phyloP scores from a whole-genome alignment of 2,797 vertebrate species.

The Phoebastria nigripes region DNA sequence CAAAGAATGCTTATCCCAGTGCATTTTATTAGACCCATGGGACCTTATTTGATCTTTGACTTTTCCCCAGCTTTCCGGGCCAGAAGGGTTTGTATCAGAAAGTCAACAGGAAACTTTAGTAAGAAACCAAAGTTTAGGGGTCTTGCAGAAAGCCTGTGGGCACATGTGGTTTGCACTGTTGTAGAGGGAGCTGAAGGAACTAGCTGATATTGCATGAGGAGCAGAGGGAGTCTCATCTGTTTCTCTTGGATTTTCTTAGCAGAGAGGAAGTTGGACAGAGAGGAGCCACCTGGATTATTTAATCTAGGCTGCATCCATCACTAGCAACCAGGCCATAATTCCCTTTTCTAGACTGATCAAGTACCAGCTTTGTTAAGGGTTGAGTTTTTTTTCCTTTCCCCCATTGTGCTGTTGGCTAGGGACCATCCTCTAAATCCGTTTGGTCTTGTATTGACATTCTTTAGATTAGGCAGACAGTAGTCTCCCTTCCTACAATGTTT shows the following conservation, averaged over 20 bases:
- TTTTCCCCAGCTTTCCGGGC: not conserved
- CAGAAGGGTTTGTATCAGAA: not conserved
- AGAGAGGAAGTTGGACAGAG: not conserved
- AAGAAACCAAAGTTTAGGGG: not conserved
- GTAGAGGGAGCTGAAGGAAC: not conserved
- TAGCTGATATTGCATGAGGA: not conserved
- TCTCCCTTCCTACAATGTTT: not conserved
- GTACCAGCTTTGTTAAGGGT: not conserved
- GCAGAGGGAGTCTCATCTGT: not conserved
- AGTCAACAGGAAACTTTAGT: not conserved
- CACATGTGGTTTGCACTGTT: not conserved
- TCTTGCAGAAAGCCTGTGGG: not conserved
- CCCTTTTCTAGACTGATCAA: not conserved
- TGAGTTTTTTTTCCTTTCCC: not conserved
- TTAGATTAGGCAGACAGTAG: not conserved
- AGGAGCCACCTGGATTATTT: not conserved
- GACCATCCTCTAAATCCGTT: not conserved
- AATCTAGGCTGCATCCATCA: not conserved
- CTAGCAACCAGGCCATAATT: not conserved
- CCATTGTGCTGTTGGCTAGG: not conserved
- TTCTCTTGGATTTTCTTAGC: not conserved
- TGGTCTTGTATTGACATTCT: not conserved
- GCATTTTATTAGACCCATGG: not conserved
- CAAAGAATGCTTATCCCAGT: not conserved
- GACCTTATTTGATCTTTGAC: not conserved